phyloP scores from a whole-genome alignment of 2,888 invertebrate species.

The Dasysyrphus albostriatus region DNA sequence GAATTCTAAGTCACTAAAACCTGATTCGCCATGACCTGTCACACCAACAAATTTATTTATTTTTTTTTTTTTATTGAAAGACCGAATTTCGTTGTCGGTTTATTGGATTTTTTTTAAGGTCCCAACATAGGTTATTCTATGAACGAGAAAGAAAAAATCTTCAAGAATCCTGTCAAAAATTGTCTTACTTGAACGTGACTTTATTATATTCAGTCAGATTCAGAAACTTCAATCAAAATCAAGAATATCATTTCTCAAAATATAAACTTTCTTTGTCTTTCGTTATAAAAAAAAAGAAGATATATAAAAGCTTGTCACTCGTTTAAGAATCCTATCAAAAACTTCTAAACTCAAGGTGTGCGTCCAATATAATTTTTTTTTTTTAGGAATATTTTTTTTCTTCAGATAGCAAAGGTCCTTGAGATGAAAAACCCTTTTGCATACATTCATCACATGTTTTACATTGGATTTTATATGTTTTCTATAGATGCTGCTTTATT shows the following conservation, averaged over 20 bases:
- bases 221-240: constrained; percentile 10
- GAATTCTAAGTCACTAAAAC: too few relatives aligned
- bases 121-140: neutral
- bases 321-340: constrained; percentile 26
- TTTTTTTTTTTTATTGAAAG: too few relatives aligned
- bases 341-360: constrained; percentile 11
- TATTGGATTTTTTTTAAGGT: too few relatives aligned
- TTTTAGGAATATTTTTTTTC: too few relatives aligned
- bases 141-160: neutral
- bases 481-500: constrained; percentile 2
- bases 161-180: neutral
- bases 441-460: constrained; percentile 32
- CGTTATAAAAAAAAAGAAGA: constrained; percentile 1
- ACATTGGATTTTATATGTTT: constrained; percentile 28
- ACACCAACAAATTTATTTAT: too few relatives aligned
- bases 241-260: constrained; percentile 7
- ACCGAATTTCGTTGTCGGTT: too few relatives aligned
- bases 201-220: constrained; percentile 22
- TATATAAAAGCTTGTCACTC: constrained; percentile 11
- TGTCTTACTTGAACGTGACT: constrained; percentile 21
- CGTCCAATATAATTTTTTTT: neutral
- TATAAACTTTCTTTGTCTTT: neutral
- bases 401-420: constrained; percentile 8
- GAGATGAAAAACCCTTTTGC: constrained; percentile 1
- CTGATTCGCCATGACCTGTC: too few relatives aligned